Conservation (phyloP, 1,140 invertebrate genomes). For the Nasonia giraulti region DNA sequence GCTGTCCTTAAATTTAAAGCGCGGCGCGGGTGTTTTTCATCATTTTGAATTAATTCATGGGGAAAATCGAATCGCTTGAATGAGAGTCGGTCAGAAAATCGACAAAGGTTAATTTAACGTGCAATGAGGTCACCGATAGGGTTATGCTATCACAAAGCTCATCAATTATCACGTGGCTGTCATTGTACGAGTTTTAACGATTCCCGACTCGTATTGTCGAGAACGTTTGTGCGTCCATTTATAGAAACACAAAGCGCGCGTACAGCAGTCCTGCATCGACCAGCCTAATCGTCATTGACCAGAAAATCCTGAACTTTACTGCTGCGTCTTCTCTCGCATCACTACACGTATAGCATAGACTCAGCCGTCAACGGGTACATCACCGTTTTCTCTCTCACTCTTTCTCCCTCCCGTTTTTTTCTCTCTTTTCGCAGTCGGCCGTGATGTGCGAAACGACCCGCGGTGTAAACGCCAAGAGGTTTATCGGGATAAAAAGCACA, state of each 20-base stretch:
- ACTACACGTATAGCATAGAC: not conserved
- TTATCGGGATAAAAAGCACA: slow-evolving; percentile 55
- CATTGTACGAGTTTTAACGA: slow-evolving; percentile 22
- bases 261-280: slow-evolving; percentile 25
- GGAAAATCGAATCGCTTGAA: not conserved
- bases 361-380: slow-evolving; percentile 15
- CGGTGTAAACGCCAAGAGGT: slow-evolving; percentile 53
- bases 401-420: not conserved
- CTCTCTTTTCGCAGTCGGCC: not conserved
- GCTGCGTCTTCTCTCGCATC: not conserved
- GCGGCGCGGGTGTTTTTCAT: not conserved
- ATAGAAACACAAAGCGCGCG: not conserved
- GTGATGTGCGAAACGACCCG: slow-evolving; percentile 46
- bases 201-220: slow-evolving; percentile 10
- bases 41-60: not conserved
- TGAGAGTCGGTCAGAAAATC: not conserved
- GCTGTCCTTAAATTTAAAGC: no score
- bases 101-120: slow-evolving; percentile 16
- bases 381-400: slow-evolving; percentile 50
- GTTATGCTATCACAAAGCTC: slow-evolving; percentile 28
- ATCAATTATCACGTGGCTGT: slow-evolving; percentile 24
- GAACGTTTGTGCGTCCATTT: not conserved
- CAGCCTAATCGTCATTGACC: slow-evolving; percentile 53
- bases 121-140: not conserved
- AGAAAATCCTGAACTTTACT: slow-evolving; percentile 56